Evolutionary conservation across 2,797 vertebrate species (phyloP).

Genomic region (Argya squamiceps): DNA sequence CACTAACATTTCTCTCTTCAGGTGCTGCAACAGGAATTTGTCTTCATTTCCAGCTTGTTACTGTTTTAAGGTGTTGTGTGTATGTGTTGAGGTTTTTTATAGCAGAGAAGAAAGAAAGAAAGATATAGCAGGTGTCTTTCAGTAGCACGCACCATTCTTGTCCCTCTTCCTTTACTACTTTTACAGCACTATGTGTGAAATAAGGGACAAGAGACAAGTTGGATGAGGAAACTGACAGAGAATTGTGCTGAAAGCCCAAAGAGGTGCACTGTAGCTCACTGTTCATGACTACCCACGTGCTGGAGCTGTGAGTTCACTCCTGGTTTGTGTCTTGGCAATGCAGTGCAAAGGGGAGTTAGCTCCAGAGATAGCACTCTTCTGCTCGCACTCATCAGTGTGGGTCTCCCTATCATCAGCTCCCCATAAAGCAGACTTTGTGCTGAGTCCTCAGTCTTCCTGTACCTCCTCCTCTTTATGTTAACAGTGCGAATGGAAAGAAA

Average conservation of each 20-base stretch:
- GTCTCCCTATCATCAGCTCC: neutral
- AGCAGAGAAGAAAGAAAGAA: neutral
- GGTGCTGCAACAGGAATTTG: neutral
- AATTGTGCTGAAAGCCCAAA: neutral
- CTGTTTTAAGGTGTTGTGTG: neutral
- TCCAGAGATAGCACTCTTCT: neutral
- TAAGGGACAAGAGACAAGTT: neutral
- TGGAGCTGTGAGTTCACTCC: neutral
- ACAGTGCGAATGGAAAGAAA: neutral
- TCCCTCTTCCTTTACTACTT: neutral
- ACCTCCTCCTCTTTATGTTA: neutral
- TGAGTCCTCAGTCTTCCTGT: neutral
- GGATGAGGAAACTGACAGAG: neutral
- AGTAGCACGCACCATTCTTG: accelerated
- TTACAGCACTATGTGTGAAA: neutral
- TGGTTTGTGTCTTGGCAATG: neutral
- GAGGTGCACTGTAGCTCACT: neutral
- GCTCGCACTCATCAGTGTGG: neutral
- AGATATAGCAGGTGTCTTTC: neutral
- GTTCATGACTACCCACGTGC: neutral
- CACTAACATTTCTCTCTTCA: neutral
- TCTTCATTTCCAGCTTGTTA: neutral
- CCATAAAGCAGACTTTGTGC: neutral
- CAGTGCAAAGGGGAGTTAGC: accelerated
- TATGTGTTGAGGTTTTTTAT: neutral